Percentiles rank a stretch among this genome's conserved stretches.
Evolutionary conservation across 2,797 vertebrate species (phyloP).

Genomic region (Sebastes iracundus): DNA sequence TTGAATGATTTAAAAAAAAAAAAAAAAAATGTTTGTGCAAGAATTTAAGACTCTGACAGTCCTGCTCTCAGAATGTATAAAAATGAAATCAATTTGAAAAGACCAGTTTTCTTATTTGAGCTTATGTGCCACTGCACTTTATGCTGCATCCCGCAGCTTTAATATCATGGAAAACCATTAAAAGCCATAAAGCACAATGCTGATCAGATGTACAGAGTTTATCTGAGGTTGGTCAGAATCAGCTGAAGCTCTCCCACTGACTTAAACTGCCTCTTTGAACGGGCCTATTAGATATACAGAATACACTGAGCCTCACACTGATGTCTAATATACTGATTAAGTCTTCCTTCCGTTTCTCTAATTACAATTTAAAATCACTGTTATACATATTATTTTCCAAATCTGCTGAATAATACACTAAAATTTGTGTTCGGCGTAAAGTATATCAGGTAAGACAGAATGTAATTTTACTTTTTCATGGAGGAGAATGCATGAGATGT

Average conservation of each 20-base stretch:
- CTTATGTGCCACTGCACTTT: not conserved
- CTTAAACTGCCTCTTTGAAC: conserved; percentile 26
- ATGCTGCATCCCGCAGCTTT: not conserved
- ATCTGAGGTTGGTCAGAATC: conserved; percentile 11
- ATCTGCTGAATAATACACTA: not conserved
- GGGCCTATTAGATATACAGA: conserved; percentile 7
- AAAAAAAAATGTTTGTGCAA: not conserved
- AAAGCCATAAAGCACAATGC: not conserved
- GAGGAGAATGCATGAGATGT: not conserved
- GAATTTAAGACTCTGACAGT: not conserved
- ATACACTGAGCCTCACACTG: not conserved
- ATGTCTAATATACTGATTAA: not conserved
- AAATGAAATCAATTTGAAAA: not conserved
- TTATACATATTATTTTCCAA: not conserved
- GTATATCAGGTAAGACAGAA: not conserved
- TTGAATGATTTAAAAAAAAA: not conserved
- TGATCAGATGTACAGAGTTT: conserved; percentile 19
- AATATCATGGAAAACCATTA: not conserved
- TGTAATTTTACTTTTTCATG: not conserved
- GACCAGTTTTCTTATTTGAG: not conserved
- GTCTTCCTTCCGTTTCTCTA: not conserved
- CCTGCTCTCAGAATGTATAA: not conserved
- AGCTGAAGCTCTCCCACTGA: not conserved
- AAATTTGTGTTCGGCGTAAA: not conserved
- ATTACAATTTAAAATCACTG: not conserved